Evolutionary conservation across 2,888 invertebrate genomes (phyloP).

Genomic region (Agelastica alni): DNA sequence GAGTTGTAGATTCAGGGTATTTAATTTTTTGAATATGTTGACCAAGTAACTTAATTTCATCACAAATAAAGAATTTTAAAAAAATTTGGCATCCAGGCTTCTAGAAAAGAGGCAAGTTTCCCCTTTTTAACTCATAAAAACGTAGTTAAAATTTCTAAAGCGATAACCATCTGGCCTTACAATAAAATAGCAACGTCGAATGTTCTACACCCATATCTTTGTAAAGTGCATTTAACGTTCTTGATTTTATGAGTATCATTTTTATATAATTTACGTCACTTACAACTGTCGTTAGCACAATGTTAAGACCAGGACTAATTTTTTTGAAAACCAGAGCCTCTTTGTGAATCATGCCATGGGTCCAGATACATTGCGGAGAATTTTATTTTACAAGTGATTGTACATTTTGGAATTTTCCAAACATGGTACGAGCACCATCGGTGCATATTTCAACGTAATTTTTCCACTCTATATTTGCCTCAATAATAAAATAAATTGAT

Average conservation of each 20-base stretch:
- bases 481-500: neutral
- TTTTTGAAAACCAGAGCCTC: no score
- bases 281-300: no score
- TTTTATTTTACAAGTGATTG: neutral
- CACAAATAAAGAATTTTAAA: neutral
- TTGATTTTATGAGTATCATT: neutral
- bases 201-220: neutral
- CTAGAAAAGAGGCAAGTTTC: neutral
- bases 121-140: neutral
- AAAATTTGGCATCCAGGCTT: neutral
- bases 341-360: neutral
- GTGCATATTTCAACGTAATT: neutral
- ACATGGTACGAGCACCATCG: neutral
- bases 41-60: no score
- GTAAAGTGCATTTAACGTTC: neutral
- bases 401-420: neutral
- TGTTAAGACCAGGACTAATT: neutral
- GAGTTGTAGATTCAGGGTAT: no score
- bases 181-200: no score
- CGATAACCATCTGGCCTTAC: neutral
- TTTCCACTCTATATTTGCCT: neutral
- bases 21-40: no score
- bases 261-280: neutral
- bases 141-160: neutral
- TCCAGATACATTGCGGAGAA: neutral